Evolutionary conservation across 2,888 invertebrate species (phyloP), one percentile per base, ranked within the genome.

Genomic region (Epistrophe eligans): DNA sequence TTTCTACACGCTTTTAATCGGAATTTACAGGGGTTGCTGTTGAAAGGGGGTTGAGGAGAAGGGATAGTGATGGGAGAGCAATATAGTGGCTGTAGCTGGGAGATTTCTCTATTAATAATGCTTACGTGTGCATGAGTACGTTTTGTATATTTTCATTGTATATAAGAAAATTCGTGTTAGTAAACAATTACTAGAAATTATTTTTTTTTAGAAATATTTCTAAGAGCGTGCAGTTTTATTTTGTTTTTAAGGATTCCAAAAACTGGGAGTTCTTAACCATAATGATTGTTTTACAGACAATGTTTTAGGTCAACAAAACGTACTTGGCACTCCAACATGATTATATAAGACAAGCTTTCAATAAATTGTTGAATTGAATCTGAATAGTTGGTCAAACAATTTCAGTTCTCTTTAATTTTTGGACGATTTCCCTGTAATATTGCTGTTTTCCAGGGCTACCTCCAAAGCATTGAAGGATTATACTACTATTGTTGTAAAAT

Each of bases 101-200:
- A 58, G 57, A 74, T 55, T 76, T 24, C 64, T 71, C 84, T 84
- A 84, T 80, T 84, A 66, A 76, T 80, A 84, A 76, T 71, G 76
- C 71, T 84, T 84, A 80, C 84, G 79, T 80, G 57, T 72, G 17
- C 19, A 72, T 15, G 60, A 35, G 60, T 64, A 67, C 52, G 52
- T 11, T 70, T 19, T 50, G 24, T 52, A 35, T 28, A 15, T 28
- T 52, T 32, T 32, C 55, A 28, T 24, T 55, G 13, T 15, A n/a
- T 9, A n/a, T 35, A 9, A 17, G 17, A 32, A 19, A 48, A 45
- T 28, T 58, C 52, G 24, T 83, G 66, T 48, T 32, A 52, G 13
- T 13, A 60, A 58, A 58, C 71, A 77, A 77, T 71, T 57, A 64
- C 48, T 60, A 35, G 40, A 17, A n/a, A 19, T 45, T 32, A 32